Evolutionary conservation across 2,888 invertebrate genomes (phyloP), one percentile per base, ranked within the genome.

Genomic region (Drosophila birchii): DNA sequence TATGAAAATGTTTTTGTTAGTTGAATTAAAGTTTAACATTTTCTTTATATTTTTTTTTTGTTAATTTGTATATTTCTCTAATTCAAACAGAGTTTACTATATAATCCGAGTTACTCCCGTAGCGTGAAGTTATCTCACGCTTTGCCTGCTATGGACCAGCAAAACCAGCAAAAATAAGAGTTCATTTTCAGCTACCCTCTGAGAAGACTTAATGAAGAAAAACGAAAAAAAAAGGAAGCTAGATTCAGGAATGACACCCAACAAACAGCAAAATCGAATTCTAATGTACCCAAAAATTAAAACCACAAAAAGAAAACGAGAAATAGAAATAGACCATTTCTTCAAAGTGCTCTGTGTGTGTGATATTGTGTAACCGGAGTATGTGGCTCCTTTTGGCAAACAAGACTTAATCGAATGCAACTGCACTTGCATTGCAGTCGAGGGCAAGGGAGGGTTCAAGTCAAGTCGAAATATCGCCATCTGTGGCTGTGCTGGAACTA

Each of bases 381-480:
- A 26, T 49, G 34, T 62, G 63, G 49, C 63, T 49, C 18, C 63
- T 62, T 41, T 41, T 32, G 47, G 54, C 39, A 47, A 47, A 68
- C 47, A 55, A 38, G 47, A 49, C 34, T 68, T 55, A 55, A 68
- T 68, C 67, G 67, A 68, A 68, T 68, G 67, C 54, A 68, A 68
- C 68, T 68, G 54, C 68, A 41, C 4, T 67, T 45, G 63, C 29
- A 51, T 55, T 45, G 49, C 26, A 26, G 26, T 26, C 26, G 29
- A 36, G 29, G 29, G 29, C 26, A 26, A 26, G 26, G 8, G 29
- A 41, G 66, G 39, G 20, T 54, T 39, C 47, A 26, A 49, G 62
- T 34, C 62, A 47, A 63, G n/a, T 44, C 20, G 14, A n/a, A 14
- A 36, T 57, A n/a, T n/a, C 43, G 20, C 18, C 26, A 9, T 23